Percentiles rank a stretch among this genome's conserved stretches.
These are phyloP conservation scores for Colistium nudipinnis DNA, from an alignment of 2,113 vertebrate genomes.

Conservation along the genomic window DNA sequence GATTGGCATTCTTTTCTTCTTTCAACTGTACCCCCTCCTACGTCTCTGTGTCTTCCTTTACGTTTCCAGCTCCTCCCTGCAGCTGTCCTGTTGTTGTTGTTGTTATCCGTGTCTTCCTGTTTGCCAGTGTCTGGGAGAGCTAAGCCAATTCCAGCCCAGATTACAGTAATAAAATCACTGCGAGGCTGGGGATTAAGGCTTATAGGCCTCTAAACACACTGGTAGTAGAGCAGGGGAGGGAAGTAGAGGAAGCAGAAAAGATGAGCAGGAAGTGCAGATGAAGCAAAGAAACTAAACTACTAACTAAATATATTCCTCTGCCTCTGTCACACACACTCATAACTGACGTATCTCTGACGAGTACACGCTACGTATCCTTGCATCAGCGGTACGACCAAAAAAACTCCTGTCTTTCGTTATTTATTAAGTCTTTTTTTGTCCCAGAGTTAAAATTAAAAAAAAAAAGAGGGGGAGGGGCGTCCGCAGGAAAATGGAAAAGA, in stretches of 20 bases:
- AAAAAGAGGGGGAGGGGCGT: slow-evolving; percentile 1
- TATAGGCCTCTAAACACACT: slow-evolving; percentile 62
- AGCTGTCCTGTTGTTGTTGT: slow-evolving; percentile 24
- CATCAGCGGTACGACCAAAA: slow-evolving; percentile 51
- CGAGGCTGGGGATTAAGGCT: slow-evolving; percentile 64
- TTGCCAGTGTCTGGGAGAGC: slow-evolving; percentile 43
- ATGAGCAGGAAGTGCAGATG: background rate
- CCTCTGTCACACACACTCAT: slow-evolving; percentile 12
- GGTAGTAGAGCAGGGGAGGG: slow-evolving; percentile 7
- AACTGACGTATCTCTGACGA: slow-evolving; percentile 48
- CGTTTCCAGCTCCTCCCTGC: slow-evolving; percentile 10
- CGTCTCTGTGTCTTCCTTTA: background rate
- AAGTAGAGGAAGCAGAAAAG: background rate
- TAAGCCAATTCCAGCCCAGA: slow-evolving; percentile 73
- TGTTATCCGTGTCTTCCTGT: slow-evolving; percentile 47
- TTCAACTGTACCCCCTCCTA: background rate
- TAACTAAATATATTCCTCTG: background rate
- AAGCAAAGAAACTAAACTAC: too few species aligned
- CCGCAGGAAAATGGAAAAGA: background rate
- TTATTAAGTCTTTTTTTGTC: slow-evolving; percentile 67
- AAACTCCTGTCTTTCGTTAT: slow-evolving; percentile 64
- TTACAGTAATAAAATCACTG: slow-evolving; percentile 73
- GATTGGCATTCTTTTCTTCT: background rate
- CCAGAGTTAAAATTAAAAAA: slow-evolving; percentile 42
- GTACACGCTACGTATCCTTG: slow-evolving; percentile 3